phyloP scores from a whole-genome alignment of 2,113 vertebrate species.

The Nothoprocta pentlandii region DNA sequence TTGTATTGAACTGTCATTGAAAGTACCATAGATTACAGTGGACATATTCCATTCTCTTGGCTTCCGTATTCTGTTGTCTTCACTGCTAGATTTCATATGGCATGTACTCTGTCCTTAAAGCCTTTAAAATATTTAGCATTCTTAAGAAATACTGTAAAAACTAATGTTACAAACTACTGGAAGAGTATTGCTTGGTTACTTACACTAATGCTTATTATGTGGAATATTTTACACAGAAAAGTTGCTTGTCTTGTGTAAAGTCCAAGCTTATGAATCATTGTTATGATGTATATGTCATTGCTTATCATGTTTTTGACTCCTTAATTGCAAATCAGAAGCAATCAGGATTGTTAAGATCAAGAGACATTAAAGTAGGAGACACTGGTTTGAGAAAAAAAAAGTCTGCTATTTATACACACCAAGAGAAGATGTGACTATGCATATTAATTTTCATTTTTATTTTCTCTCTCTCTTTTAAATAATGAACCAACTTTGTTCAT shows the following conservation, averaged over 20 bases:
- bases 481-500: background rate
- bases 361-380: accelerated
- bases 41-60: background rate
- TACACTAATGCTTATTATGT: background rate
- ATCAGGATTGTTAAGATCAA: background rate
- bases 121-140: background rate
- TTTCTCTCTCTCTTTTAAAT: background rate
- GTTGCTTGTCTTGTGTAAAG: background rate
- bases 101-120: background rate
- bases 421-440: background rate
- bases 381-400: background rate
- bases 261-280: background rate
- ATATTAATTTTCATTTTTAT: background rate
- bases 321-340: background rate
- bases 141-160: background rate
- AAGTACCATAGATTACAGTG: background rate
- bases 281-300: background rate
- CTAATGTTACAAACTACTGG: background rate
- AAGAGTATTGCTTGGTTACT: background rate
- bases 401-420: background rate
- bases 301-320: background rate
- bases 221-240: background rate
- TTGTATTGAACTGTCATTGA: background rate
- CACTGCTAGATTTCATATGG: background rate
- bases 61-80: background rate